These are phyloP conservation scores for Tricholauxania praeusta DNA, from an alignment of 2,888 invertebrate species.

Conservation along the genomic window DNA sequence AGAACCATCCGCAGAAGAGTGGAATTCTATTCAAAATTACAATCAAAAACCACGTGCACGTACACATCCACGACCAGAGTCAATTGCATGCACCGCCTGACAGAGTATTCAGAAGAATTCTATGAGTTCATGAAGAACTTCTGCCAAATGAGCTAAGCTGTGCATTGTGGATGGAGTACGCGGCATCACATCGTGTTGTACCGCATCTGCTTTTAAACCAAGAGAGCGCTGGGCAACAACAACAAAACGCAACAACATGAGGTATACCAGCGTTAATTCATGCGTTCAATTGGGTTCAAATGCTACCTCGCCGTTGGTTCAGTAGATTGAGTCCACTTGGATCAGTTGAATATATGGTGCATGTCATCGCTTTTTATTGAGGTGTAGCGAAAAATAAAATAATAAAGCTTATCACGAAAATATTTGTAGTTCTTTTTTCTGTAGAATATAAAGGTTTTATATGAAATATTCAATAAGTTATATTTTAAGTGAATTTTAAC, in stretches of 20 bases:
- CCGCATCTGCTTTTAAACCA: neutral
- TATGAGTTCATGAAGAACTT: no score
- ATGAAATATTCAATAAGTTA: no score
- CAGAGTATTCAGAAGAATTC: no score
- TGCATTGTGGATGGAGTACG: neutral
- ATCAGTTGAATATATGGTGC: neutral
- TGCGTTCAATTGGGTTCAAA: constrained; percentile 27
- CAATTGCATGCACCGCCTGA: no score
- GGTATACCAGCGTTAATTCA: constrained; percentile 15
- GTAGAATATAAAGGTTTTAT: no score
- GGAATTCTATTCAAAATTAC: no score
- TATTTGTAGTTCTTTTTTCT: no score
- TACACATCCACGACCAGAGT: neutral
- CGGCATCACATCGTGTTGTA: neutral
- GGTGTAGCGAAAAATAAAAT: no score
- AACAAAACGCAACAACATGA: no score
- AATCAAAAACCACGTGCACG: neutral
- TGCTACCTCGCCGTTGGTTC: constrained; percentile 1
- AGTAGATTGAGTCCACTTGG: neutral
- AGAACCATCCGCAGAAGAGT: neutral
- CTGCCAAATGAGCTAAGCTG: no score
- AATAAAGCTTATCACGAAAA: no score
- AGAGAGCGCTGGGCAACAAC: neutral
- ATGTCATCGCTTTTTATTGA: neutral
- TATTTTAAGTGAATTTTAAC: no score